These are phyloP conservation scores for Microplitis deprimator DNA, from an alignment of 2,888 invertebrate genomes.

Conservation along the genomic window DNA sequence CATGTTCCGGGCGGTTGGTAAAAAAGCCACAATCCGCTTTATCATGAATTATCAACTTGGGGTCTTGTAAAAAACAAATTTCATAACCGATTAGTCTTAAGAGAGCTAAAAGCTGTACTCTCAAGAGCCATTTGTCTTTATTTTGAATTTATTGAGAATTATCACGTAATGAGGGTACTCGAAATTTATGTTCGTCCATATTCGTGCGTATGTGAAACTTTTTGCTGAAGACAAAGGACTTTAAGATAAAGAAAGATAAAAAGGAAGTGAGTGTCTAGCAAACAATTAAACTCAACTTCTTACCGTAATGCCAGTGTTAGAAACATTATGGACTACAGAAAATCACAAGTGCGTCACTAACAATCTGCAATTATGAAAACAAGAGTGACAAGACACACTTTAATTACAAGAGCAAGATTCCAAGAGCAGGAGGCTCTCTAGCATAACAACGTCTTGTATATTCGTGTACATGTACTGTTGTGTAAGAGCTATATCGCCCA, in stretches of 20 bases:
- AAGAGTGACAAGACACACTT: conserved; percentile 53
- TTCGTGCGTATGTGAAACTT: neutral
- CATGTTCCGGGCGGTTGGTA: conserved; percentile 15
- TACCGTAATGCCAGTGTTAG: conserved; percentile 27
- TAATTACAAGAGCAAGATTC: conserved; percentile 44
- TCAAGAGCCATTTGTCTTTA: neutral
- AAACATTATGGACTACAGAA: conserved; percentile 16
- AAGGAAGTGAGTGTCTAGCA: neutral
- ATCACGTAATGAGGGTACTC: neutral
- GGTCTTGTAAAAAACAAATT: neutral
- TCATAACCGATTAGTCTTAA: neutral
- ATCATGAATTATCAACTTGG: conserved; percentile 31
- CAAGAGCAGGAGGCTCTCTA: conserved; percentile 32
- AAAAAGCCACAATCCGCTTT: conserved; percentile 34
- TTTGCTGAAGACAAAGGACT: neutral
- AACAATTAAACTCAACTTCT: conserved; percentile 18
- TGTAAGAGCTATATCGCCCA: conserved; percentile 25
- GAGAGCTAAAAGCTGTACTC: neutral
- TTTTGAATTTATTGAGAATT: neutral
- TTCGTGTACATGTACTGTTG: conserved; percentile 11
- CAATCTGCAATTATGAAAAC: conserved; percentile 55
- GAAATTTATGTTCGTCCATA: neutral
- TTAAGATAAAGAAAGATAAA: too few relatives aligned
- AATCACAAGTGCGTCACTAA: conserved; percentile 46
- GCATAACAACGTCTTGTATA: conserved; percentile 14